Conservation (phyloP, 2,888 invertebrate species). For the Cactoblastis cactorum region DNA sequence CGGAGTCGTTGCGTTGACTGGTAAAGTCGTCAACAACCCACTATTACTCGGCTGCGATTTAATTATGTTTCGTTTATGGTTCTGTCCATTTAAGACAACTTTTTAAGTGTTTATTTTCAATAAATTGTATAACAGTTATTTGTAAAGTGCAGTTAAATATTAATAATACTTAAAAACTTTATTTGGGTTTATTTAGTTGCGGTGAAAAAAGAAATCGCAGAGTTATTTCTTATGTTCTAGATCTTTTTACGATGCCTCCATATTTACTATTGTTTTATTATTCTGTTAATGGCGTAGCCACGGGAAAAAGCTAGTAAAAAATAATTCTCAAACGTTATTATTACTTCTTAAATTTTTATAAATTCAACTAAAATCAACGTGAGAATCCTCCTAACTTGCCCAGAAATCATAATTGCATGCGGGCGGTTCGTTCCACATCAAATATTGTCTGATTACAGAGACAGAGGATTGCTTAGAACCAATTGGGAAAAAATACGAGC, state of each 20-base stretch:
- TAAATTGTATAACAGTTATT: neutral
- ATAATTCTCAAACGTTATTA: too few relatives aligned
- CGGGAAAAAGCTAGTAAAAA: too few relatives aligned
- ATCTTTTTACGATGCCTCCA: too few relatives aligned
- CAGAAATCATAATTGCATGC: constrained; percentile 6
- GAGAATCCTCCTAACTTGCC: neutral
- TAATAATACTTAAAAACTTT: neutral
- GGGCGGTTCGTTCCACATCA: constrained; percentile 4
- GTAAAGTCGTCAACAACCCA: too few relatives aligned
- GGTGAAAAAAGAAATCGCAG: neutral
- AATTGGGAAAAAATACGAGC: constrained; percentile 1
- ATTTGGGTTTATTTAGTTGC: neutral
- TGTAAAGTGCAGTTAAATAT: too few relatives aligned
- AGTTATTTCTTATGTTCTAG: neutral
- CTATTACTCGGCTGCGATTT: neutral
- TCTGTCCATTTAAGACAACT: neutral
- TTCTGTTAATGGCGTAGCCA: too few relatives aligned
- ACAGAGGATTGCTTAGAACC: neutral
- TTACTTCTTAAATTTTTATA: neutral
- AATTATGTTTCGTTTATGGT: neutral
- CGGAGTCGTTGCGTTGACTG: too few relatives aligned
- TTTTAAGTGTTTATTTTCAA: neutral
- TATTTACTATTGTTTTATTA: too few relatives aligned
- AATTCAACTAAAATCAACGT: neutral
- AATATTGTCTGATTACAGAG: neutral